Percentiles rank a stretch among this genome's conserved stretches.
phyloP scores from a whole-genome alignment of 2,888 invertebrate genomes.

The Nomada flava region DNA sequence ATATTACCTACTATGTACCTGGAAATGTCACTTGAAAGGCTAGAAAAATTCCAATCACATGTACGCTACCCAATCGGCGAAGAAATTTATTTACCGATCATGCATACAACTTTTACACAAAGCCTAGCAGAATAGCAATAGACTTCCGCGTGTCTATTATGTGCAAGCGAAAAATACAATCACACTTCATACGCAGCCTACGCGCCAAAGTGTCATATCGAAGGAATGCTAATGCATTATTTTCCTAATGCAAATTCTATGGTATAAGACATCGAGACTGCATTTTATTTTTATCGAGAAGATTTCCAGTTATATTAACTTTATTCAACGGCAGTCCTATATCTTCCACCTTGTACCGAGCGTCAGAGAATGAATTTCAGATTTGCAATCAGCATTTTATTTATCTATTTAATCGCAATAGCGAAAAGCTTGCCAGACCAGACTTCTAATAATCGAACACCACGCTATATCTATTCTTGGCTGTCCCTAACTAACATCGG shows the following conservation, averaged over 20 bases:
- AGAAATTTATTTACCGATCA: conserved; percentile 1
- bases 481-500: conserved; percentile 15
- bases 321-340: too few relatives aligned
- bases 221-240: too few relatives aligned
- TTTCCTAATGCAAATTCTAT: too few relatives aligned
- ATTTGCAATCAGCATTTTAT: neutral
- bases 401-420: neutral
- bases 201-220: too few relatives aligned
- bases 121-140: neutral
- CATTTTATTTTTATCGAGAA: too few relatives aligned
- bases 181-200: neutral
- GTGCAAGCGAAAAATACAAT: neutral
- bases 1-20: neutral
- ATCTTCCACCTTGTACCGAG: too few relatives aligned
- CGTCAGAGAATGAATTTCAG: neutral
- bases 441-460: conserved; percentile 41
- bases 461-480: conserved; percentile 56
- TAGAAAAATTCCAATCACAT: neutral
- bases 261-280: too few relatives aligned
- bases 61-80: too few relatives aligned
- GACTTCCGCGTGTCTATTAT: neutral
- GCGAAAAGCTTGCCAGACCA: conserved; percentile 11
- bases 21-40: conserved; percentile 24
- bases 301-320: too few relatives aligned
- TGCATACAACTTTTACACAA: neutral